Percentiles rank a stretch among this genome's conserved stretches.
Evolutionary conservation across 23 tunicate genomes (phyloP).

Genomic region (Styela clava): DNA sequence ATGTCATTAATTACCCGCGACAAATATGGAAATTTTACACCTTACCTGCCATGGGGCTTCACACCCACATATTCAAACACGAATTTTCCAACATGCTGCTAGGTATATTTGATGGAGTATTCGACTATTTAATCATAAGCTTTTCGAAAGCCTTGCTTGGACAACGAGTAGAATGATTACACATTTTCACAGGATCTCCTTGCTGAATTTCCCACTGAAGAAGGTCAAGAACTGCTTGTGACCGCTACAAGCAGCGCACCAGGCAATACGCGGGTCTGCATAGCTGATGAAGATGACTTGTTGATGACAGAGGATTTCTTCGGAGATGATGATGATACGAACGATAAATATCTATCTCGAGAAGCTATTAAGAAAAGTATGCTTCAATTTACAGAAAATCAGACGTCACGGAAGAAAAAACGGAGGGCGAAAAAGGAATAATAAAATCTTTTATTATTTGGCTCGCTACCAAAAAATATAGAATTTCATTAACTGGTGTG

Average conservation of each 20-base stretch:
- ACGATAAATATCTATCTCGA: conserved; percentile 79
- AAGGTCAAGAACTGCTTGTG: conserved; percentile 31
- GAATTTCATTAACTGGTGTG: no score
- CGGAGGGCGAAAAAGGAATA: not conserved
- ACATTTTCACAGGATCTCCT: conserved; percentile 1
- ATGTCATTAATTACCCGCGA: no score
- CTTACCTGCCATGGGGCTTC: no score
- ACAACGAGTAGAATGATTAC: no score
- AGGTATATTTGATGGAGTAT: no score
- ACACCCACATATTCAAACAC: no score
- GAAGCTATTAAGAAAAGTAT: conserved; percentile 45
- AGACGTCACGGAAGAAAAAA: not conserved
- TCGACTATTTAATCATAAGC: no score
- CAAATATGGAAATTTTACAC: no score
- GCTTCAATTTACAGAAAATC: conserved; percentile 15
- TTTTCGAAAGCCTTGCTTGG: no score
- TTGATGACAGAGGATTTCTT: conserved; percentile 57
- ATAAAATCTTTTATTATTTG: no score
- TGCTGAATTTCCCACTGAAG: conserved; percentile 11
- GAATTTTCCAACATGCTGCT: no score
- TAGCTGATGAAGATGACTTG: conserved; percentile 56
- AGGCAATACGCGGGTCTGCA: conserved; percentile 40
- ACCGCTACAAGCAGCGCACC: conserved; percentile 14
- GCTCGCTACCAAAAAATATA: no score
- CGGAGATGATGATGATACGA: conserved; percentile 62